phyloP scores from a whole-genome alignment of 2,797 vertebrate genomes.

The Mus caroli region DNA sequence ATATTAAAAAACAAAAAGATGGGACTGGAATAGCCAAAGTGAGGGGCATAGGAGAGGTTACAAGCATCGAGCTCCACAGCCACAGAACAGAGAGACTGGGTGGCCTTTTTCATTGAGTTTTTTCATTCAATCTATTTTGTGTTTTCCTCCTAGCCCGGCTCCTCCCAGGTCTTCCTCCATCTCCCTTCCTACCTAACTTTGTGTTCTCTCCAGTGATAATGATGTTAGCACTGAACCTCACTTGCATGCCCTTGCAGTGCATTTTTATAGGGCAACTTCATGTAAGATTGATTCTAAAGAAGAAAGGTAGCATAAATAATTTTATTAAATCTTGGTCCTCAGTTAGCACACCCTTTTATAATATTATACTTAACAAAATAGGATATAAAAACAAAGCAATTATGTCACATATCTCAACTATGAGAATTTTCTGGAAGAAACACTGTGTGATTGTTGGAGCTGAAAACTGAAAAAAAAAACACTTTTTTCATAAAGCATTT shows the following conservation, averaged over 20 bases:
- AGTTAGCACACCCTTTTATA: not conserved
- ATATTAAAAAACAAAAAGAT: not conserved
- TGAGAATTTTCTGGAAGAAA: not conserved
- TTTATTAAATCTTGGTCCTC: not conserved
- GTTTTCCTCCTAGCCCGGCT: not conserved
- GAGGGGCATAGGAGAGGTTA: not conserved
- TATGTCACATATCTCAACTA: not conserved
- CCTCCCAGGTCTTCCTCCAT: not conserved
- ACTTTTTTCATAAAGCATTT: not conserved
- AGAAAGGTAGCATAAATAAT: not conserved
- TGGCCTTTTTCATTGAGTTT: not conserved
- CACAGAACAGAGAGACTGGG: not conserved
- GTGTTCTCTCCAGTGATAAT: not conserved
- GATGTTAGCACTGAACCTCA: not conserved
- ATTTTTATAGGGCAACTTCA: not conserved
- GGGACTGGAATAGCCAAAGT: not conserved
- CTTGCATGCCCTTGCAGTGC: rapidly evolving
- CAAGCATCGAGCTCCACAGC: not conserved
- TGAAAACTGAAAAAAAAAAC: not conserved
- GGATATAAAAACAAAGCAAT: not conserved
- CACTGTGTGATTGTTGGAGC: not conserved
- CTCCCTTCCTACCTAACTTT: not conserved
- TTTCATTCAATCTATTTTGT: not conserved
- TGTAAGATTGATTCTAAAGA: not conserved
- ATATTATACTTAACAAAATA: not conserved